phyloP scores from a whole-genome alignment of 2,888 invertebrate species.

The Dolomedes plantarius region DNA sequence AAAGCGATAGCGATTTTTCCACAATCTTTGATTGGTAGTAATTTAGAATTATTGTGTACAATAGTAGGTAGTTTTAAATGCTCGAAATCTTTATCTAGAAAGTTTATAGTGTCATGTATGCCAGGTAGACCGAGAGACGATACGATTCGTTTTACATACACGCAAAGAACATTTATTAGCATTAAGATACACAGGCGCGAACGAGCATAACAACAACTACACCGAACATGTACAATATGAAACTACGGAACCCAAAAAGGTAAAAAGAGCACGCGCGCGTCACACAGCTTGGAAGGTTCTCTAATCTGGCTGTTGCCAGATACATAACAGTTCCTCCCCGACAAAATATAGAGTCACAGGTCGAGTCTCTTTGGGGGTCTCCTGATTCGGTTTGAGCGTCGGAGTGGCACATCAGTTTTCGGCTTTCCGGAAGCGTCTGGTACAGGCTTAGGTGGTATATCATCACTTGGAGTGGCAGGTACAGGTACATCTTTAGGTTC shows the following conservation, averaged over 20 bases:
- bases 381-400: slow-evolving; percentile 14
- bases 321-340: slow-evolving; percentile 52
- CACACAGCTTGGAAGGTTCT: slow-evolving; percentile 46
- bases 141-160: slow-evolving; percentile 41
- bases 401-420: slow-evolving; percentile 16
- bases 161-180: slow-evolving; percentile 51
- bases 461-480: slow-evolving; percentile 18
- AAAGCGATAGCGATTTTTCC: too few species aligned
- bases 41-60: too few species aligned
- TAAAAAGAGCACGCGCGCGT: slow-evolving; percentile 32
- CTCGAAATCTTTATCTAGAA: too few species aligned
- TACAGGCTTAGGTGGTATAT: slow-evolving; percentile 18
- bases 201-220: slow-evolving; percentile 45
- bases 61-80: too few species aligned
- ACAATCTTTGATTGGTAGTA: too few species aligned
- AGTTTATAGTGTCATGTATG: slow-evolving; percentile 43
- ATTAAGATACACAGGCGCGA: slow-evolving; percentile 46
- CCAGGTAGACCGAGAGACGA: slow-evolving; percentile 45
- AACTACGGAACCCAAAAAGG: slow-evolving; percentile 15
- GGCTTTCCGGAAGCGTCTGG: slow-evolving; percentile 14
- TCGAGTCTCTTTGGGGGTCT: slow-evolving; percentile 38
- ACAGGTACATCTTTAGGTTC: slow-evolving; percentile 16
- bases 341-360: slow-evolving; percentile 49
- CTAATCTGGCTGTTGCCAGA: slow-evolving; percentile 49
- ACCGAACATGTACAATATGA: slow-evolving; percentile 45